These are phyloP conservation scores for Macrotus californicus DNA, from an alignment of 2,113 vertebrate genomes.

Conservation along the genomic window DNA sequence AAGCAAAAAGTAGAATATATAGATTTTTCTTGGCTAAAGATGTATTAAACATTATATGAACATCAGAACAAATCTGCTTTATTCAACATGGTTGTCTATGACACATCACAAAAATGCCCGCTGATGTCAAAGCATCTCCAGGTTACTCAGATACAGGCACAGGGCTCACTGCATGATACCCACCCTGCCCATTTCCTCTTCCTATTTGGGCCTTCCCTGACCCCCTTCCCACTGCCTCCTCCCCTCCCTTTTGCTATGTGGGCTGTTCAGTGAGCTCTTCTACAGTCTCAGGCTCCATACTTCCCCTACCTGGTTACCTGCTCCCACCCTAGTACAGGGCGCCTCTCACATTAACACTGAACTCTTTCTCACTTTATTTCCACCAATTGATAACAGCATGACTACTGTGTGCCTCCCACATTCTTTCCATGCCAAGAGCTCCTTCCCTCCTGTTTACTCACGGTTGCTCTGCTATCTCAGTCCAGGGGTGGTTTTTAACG, in stretches of 20 bases:
- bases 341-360: background rate
- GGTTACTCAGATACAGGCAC: rapidly evolving
- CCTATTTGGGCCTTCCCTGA: rapidly evolving
- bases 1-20: background rate
- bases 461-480: background rate
- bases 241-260: background rate
- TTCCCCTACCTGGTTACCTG: background rate
- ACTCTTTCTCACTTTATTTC: background rate
- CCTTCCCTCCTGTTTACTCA: background rate
- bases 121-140: background rate
- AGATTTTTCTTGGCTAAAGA: background rate
- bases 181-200: background rate
- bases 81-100: background rate
- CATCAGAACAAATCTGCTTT: background rate
- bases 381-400: rapidly evolving
- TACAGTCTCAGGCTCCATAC: background rate
- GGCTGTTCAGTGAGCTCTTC: background rate
- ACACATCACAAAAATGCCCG: background rate
- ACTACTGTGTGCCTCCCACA: background rate
- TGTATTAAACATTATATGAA: background rate
- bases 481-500: background rate
- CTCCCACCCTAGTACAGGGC: background rate
- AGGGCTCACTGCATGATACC: rapidly evolving
- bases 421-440: no score
- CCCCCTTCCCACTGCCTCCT: background rate